Evolutionary conservation across 2,113 vertebrate species (phyloP).

Genomic region (Hypanus sabinus): DNA sequence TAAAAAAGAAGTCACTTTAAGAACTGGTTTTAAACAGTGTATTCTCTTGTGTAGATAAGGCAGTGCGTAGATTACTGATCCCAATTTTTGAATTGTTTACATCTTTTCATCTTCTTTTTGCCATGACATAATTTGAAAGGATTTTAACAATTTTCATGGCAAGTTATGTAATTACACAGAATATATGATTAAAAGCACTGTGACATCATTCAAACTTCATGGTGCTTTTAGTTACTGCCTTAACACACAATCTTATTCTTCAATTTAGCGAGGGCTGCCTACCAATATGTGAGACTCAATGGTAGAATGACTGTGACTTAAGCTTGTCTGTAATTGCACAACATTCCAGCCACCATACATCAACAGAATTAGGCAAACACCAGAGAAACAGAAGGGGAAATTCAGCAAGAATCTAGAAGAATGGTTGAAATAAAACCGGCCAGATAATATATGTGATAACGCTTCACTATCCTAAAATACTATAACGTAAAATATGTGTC

Average conservation of each 20-base stretch:
- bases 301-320: not conserved
- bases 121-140: constrained; percentile 31
- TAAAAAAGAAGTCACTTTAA: not conserved
- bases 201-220: not conserved
- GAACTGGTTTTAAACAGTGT: not conserved
- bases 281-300: not conserved
- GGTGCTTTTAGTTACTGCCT: not conserved
- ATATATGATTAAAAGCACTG: constrained; percentile 5
- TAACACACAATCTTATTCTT: not conserved
- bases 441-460: not conserved
- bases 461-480: not conserved
- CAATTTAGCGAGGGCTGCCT: not conserved
- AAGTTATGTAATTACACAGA: constrained; percentile 20
- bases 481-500: not conserved
- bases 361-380: not conserved
- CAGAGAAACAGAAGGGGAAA: not conserved
- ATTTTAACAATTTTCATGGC: constrained; percentile 36
- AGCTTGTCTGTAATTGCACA: not conserved
- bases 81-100: constrained; percentile 2
- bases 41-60: not conserved
- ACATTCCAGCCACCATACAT: not conserved
- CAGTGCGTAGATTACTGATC: not conserved
- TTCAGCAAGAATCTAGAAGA: not conserved
- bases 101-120: not conserved
- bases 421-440: not conserved